Evolutionary conservation across 2,113 vertebrate species (phyloP).

Genomic region (Saguinus midas): DNA sequence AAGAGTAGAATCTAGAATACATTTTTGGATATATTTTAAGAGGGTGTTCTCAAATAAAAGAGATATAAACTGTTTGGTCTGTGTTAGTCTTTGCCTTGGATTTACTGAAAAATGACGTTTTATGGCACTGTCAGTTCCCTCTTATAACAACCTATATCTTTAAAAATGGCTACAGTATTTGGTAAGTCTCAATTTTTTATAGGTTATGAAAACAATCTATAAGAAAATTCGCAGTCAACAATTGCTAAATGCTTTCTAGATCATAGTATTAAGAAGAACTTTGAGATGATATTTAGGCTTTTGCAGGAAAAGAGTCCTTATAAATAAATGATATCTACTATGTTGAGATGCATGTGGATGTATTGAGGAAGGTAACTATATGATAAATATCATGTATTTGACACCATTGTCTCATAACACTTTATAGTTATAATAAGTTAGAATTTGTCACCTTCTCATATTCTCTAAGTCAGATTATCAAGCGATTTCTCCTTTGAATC

Average conservation of each 20-base stretch:
- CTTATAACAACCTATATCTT: background rate
- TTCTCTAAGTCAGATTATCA: background rate
- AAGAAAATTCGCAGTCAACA: background rate
- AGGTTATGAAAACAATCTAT: background rate
- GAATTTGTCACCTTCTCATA: background rate
- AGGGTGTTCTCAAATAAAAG: background rate
- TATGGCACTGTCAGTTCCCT: background rate
- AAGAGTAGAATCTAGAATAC: background rate
- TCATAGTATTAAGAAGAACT: background rate
- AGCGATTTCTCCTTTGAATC: background rate
- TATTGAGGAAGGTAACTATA: background rate
- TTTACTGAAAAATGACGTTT: constrained; percentile 3
- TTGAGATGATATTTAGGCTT: background rate
- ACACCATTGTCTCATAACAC: background rate
- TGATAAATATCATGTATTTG: background rate
- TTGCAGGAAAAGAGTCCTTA: background rate
- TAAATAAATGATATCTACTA: background rate
- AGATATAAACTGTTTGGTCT: background rate
- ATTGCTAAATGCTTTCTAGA: background rate
- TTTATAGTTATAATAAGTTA: background rate
- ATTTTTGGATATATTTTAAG: background rate
- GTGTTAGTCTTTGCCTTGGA: background rate
- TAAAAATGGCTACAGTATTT: background rate
- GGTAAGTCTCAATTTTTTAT: background rate
- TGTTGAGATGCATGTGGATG: background rate